These are phyloP conservation scores for Brenthis hecate DNA, from an alignment of 2,888 invertebrate genomes.

Conservation along the genomic window DNA sequence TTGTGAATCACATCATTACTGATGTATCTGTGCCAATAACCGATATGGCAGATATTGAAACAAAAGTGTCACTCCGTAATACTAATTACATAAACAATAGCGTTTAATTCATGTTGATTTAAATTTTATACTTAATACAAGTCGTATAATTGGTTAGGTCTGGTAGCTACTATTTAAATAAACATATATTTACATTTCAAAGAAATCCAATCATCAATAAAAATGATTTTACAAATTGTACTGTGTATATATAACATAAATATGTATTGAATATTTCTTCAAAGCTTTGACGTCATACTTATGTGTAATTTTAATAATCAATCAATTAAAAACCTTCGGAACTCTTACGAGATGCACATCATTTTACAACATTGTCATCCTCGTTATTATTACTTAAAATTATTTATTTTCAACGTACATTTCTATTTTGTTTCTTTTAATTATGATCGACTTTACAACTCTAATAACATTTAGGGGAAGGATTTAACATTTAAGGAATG, in stretches of 20 bases:
- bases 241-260: neutral
- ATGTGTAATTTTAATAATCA: conserved; percentile 7
- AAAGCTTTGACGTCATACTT: conserved; percentile 7
- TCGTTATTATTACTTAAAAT: neutral
- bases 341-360: neutral
- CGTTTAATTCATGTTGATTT: neutral
- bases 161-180: too few relatives aligned
- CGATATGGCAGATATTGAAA: conserved; percentile 19
- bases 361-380: conserved; percentile 1
- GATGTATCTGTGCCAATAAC: conserved; percentile 31
- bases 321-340: neutral
- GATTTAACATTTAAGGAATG: too few relatives aligned
- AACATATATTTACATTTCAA: neutral
- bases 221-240: neutral
- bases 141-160: too few relatives aligned
- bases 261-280: neutral
- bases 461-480: too few relatives aligned
- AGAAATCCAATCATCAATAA: neutral
- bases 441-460: too few relatives aligned
- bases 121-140: too few relatives aligned
- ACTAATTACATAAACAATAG: neutral
- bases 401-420: neutral
- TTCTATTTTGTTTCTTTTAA: neutral
- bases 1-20: conserved; percentile 22
- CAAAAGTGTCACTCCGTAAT: neutral